Evolutionary conservation across 2,888 invertebrate genomes (phyloP), one percentile per base, ranked within the genome.

Genomic region (Agrotis exclamationis): DNA sequence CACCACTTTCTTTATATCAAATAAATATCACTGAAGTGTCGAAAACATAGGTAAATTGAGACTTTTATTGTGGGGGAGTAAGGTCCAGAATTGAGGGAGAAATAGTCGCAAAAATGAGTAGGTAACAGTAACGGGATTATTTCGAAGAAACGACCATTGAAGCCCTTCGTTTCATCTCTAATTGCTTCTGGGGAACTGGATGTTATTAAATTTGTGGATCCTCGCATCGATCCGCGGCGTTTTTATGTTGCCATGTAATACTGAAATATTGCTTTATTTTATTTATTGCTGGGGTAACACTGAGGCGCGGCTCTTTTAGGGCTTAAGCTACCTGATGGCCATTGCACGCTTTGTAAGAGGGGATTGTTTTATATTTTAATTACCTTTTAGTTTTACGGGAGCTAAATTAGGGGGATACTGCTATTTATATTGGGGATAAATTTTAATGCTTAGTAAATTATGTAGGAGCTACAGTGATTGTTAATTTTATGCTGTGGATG

Each of bases 181-280:
- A 93, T 92, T 93, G 88, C 90, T 91, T 91, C 88, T 82, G 84
- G 86, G 91, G 89, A 91, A 87, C 76, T 82, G 86, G 85, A 69
- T 84, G 82, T 84, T 84, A 87, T 87, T 87, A 87, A 87, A 86
- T 85, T 84, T 87, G 82, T 82, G 85, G 80, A 87, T 84, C 75
- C 74, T 79, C 64, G 70, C 76, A 86, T 83, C 78, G 86, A 85
- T 83, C 78, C 65, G 74, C 70, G 76, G 74, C 60, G 66, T 80
- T 85, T 85, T 86, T 82, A 84, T 79, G 76, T 78, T 76, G 72
- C 64, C 53, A 57, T 70, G 70, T 78, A 69, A 73, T 84, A 85
- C 76, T 84, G 76, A 78, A 73, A 81, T 83, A 80, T 73, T 66
- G 70, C 74, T 75, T 73, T 72, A 75, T 84, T 81, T 84, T 79